phyloP scores from a whole-genome alignment of 2,113 vertebrate species.

The Sterrhoptilus dennistouni region DNA sequence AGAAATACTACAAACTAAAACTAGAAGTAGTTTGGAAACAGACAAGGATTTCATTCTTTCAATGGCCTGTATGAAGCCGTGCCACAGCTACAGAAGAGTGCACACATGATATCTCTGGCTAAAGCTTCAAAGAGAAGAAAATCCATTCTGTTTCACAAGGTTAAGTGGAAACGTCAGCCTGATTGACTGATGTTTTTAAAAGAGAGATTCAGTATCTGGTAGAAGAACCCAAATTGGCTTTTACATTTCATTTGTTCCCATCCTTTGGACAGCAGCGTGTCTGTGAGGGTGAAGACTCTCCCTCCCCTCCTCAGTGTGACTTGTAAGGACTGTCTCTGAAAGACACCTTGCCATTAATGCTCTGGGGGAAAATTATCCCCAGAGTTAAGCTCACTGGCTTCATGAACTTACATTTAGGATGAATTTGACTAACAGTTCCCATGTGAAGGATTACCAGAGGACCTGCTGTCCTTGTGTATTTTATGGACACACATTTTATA shows the following conservation, averaged over 20 bases:
- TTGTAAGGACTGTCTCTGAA: neutral
- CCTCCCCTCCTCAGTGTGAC: neutral
- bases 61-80: rapidly evolving
- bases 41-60: neutral
- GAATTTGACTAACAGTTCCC: neutral
- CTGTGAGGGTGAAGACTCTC: slow-evolving; percentile 44
- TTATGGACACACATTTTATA: neutral
- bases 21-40: neutral
- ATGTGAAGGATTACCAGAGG: neutral
- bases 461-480: neutral
- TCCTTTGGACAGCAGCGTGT: slow-evolving; percentile 45
- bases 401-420: neutral
- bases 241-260: slow-evolving; percentile 62
- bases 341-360: neutral
- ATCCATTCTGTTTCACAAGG: slow-evolving; percentile 32
- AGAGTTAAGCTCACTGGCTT: neutral
- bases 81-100: neutral
- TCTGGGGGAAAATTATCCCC: neutral
- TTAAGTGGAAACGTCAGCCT: slow-evolving; percentile 60
- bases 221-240: slow-evolving; percentile 53
- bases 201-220: slow-evolving; percentile 22
- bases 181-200: slow-evolving; percentile 60
- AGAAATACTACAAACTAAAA: neutral
- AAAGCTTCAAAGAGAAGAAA: slow-evolving; percentile 13
- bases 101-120: neutral